These are phyloP conservation scores for Schizothorax lantsangensis DNA, from an alignment of 2,797 vertebrate genomes.

Conservation along the genomic window DNA sequence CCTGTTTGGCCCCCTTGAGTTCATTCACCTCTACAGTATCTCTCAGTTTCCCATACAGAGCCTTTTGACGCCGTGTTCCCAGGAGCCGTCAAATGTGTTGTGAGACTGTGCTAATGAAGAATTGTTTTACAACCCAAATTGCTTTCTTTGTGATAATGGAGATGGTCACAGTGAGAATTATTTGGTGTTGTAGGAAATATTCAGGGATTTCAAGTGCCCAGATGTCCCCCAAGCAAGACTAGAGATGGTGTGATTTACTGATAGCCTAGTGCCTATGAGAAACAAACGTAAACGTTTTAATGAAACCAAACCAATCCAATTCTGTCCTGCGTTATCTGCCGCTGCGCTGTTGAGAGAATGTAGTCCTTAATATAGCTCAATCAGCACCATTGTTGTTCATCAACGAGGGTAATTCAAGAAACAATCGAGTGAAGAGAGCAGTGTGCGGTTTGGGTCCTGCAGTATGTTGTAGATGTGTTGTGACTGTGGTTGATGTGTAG, in stretches of 20 bases:
- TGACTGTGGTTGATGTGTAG: constrained; percentile 1
- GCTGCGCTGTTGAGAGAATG: constrained; percentile 22
- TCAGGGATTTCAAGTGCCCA: constrained; percentile 1
- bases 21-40: constrained; percentile 36
- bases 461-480: constrained; percentile 1
- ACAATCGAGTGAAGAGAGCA: background rate
- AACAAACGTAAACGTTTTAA: constrained; percentile 18
- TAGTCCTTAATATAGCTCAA: constrained; percentile 17
- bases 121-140: constrained; percentile 16
- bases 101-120: constrained; percentile 21
- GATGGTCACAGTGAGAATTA: constrained; percentile 14
- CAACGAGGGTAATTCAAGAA: constrained; percentile 7
- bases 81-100: constrained; percentile 22
- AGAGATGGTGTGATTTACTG: background rate
- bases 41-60: constrained; percentile 7
- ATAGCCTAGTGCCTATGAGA: background rate
- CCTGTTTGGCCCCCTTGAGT: constrained; percentile 41
- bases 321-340: background rate
- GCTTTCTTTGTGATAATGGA: constrained; percentile 11
- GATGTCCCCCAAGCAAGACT: constrained; percentile 19
- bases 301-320: background rate
- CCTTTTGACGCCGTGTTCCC: constrained; percentile 30
- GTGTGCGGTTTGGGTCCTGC: constrained; percentile 6
- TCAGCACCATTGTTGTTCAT: background rate
- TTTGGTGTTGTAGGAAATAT: constrained; percentile 21